phyloP scores from a whole-genome alignment of 2,888 invertebrate genomes.

The Thera obeliscata region DNA sequence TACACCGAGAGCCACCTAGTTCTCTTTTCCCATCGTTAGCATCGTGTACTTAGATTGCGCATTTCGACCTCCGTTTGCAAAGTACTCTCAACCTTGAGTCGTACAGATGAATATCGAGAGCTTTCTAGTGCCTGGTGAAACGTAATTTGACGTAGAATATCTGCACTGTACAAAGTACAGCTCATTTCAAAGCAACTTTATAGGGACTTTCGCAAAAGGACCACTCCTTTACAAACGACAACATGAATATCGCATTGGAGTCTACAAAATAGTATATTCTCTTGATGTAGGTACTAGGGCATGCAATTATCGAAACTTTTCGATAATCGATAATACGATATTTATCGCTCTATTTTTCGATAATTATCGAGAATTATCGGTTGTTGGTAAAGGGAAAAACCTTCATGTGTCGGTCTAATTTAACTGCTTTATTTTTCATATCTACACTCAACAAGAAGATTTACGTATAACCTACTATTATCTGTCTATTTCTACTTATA shows the following conservation, averaged over 20 bases:
- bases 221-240: slow-evolving; percentile 1
- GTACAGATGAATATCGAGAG: slow-evolving; percentile 40
- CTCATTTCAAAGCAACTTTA: slow-evolving; percentile 12
- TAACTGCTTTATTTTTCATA: too few relatives aligned
- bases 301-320: too few relatives aligned
- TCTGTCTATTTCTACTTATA: too few relatives aligned
- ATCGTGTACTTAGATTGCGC: slow-evolving; percentile 40
- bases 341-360: too few relatives aligned
- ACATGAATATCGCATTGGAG: neutral
- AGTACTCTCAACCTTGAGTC: slow-evolving; percentile 47
- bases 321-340: too few relatives aligned
- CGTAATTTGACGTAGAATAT: slow-evolving; percentile 25
- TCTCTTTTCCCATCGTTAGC: slow-evolving; percentile 49
- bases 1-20: slow-evolving; percentile 20
- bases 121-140: slow-evolving; percentile 42
- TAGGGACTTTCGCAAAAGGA: slow-evolving; percentile 5
- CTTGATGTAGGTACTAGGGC: slow-evolving; percentile 14
- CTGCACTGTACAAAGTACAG: slow-evolving; percentile 14
- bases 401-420: too few relatives aligned
- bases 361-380: too few relatives aligned
- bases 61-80: slow-evolving; percentile 44
- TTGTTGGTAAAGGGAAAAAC: too few relatives aligned
- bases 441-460: too few relatives aligned
- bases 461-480: too few relatives aligned
- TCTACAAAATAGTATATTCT: slow-evolving; percentile 17